Evolutionary conservation across 2,888 invertebrate genomes (phyloP).

Genomic region (Tridacna gigas): DNA sequence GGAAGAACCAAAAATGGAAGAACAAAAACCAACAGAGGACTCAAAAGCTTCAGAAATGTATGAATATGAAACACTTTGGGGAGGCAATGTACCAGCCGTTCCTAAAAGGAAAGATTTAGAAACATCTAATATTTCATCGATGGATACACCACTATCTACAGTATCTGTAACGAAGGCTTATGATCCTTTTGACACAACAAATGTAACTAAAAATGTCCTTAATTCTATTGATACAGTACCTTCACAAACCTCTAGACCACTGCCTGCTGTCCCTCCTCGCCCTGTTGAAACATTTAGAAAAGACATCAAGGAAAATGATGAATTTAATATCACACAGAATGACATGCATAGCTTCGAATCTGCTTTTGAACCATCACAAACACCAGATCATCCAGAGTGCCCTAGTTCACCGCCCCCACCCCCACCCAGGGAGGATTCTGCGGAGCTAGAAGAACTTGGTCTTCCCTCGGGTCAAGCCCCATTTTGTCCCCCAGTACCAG

Average conservation of each 20-base stretch:
- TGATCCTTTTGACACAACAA: slow-evolving; percentile 75
- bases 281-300: slow-evolving; percentile 29
- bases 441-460: not conserved
- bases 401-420: slow-evolving; percentile 58
- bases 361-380: slow-evolving; percentile 39
- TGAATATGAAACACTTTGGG: slow-evolving; percentile 40
- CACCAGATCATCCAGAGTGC: slow-evolving; percentile 46
- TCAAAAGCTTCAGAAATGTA: not conserved
- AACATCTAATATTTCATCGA: slow-evolving; percentile 34
- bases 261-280: slow-evolving; percentile 55
- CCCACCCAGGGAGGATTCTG: slow-evolving; percentile 50
- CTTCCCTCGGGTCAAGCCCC: slow-evolving; percentile 36
- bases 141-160: slow-evolving; percentile 69
- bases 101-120: slow-evolving; percentile 50
- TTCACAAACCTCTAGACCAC: slow-evolving; percentile 9
- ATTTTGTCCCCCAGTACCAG: slow-evolving; percentile 64
- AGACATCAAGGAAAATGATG: slow-evolving; percentile 13
- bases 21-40: slow-evolving; percentile 1
- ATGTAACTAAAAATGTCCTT: slow-evolving; percentile 56
- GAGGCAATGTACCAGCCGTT: slow-evolving; percentile 41
- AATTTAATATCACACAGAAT: slow-evolving; percentile 19
- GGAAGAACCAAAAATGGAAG: slow-evolving; percentile 18
- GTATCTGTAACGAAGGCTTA: slow-evolving; percentile 8
- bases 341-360: not conserved
- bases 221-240: slow-evolving; percentile 44